These are phyloP conservation scores for Pelosia muscerda DNA, from an alignment of 2,888 invertebrate genomes.

Conservation along the genomic window DNA sequence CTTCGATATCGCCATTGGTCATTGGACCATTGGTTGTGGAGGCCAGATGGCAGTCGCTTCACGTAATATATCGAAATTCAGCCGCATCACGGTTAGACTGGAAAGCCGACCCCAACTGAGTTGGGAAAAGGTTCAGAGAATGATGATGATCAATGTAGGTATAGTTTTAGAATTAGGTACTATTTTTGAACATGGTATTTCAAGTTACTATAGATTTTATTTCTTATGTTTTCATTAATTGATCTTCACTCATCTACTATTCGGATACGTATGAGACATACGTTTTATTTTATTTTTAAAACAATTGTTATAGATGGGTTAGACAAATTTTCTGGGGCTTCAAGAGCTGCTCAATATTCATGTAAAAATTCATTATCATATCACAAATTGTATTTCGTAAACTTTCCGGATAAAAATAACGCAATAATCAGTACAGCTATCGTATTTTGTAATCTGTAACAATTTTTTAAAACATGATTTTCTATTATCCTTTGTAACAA, in stretches of 20 bases:
- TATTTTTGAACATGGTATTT: neutral
- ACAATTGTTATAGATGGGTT: neutral
- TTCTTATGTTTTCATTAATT: neutral
- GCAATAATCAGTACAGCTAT: neutral
- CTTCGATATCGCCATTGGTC: no score
- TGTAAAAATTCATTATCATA: no score
- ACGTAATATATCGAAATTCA: no score
- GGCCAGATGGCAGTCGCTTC: no score
- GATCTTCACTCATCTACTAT: slow-evolving; percentile 1
- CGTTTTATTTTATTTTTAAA: neutral
- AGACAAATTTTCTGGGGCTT: neutral
- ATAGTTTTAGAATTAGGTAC: neutral
- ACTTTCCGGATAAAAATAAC: no score
- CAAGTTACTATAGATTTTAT: neutral
- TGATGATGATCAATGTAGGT: no score
- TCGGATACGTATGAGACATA: neutral
- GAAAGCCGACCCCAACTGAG: no score
- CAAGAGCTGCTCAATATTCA: neutral
- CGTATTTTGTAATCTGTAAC: neutral
- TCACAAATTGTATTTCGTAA: no score
- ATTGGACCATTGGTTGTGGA: no score
- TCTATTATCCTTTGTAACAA: slow-evolving; percentile 49
- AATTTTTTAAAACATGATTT: slow-evolving; percentile 15
- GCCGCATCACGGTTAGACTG: no score
- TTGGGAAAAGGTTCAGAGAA: no score